Evolutionary conservation across 2,888 invertebrate genomes (phyloP), one percentile per base, ranked within the genome.

Genomic region (Drosophila fulvimacula): DNA sequence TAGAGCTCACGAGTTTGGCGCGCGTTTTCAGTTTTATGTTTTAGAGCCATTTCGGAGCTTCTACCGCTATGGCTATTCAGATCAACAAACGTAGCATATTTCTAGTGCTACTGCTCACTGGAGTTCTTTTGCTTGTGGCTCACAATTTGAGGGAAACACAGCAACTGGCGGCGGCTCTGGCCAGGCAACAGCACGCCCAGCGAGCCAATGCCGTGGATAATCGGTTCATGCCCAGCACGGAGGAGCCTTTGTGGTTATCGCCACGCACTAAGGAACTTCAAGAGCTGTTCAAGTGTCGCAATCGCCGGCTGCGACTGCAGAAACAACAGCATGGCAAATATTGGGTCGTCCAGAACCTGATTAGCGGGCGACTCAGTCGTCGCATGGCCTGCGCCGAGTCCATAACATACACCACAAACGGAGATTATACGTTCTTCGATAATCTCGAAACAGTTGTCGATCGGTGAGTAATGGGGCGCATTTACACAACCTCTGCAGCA

Each of bases 401-500:
- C 66, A 93, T 96, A 38, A 95, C 95, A 0, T 95, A 95, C 81
- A 94, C 95, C 13, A 95, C 95, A 0, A 95, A 95, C 88, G 95
- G 94, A 0, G 95, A 95, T 82, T 94, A 93, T 82, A 95, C 95
- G 10, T 95, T 95, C 91, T 93, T 95, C 73, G 94, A 95, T 79
- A 95, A 95, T 90, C 90, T 95, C 69, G 93, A 93, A 71, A 93
- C 94, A 2, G 87, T 95, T 56, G 90, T 94, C 64, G 93, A 79
- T 6, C 89, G 92, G 92, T 92, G 48, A 83, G 83, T 81, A n/a
- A 6, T 27, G n/a, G 15, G n/a, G 4, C 6, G n/a, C 13, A 19
- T 13, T 5, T 21, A n/a, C 21, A 19, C 6, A 7, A 3, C 7
- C 11, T 19, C 1, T 2, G 2, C 6, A 6, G 3, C 2, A 0